These are phyloP conservation scores for Thyatira batis DNA, from an alignment of 2,888 invertebrate genomes.

Conservation along the genomic window DNA sequence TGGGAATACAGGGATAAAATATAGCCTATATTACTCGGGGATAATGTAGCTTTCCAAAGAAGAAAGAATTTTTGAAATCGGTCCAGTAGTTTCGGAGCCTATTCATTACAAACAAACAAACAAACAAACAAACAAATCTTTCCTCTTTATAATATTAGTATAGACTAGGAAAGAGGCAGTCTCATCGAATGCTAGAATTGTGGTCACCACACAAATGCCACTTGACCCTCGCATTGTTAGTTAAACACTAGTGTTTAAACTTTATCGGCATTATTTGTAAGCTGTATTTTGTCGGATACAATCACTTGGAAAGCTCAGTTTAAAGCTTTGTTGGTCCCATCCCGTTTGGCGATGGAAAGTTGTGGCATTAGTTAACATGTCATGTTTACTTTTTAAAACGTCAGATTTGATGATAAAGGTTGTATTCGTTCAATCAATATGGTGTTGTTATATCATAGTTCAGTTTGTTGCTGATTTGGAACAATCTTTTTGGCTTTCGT, in stretches of 20 bases:
- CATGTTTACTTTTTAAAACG: not conserved
- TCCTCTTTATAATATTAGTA: too few species aligned
- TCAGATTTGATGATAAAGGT: not conserved
- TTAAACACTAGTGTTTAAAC: not conserved
- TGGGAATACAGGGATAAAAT: too few species aligned
- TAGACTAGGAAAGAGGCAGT: not conserved
- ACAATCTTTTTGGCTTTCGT: too few species aligned
- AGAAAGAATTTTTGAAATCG: too few species aligned
- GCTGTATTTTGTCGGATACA: not conserved
- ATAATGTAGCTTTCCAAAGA: too few species aligned
- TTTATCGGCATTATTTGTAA: not conserved
- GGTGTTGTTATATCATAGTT: not conserved
- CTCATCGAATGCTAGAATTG: not conserved
- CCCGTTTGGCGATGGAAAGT: not conserved
- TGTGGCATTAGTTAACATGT: not conserved
- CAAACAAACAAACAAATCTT: too few species aligned
- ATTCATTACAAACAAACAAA: too few species aligned
- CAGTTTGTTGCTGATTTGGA: not conserved
- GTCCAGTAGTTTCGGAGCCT: too few species aligned
- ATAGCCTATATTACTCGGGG: too few species aligned
- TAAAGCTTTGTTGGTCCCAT: not conserved
- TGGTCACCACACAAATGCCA: not conserved
- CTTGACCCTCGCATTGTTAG: not conserved
- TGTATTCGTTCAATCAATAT: not conserved
- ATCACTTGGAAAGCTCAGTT: not conserved